phyloP scores from a whole-genome alignment of 2,113 vertebrate genomes.

The Corvus hawaiiensis region DNA sequence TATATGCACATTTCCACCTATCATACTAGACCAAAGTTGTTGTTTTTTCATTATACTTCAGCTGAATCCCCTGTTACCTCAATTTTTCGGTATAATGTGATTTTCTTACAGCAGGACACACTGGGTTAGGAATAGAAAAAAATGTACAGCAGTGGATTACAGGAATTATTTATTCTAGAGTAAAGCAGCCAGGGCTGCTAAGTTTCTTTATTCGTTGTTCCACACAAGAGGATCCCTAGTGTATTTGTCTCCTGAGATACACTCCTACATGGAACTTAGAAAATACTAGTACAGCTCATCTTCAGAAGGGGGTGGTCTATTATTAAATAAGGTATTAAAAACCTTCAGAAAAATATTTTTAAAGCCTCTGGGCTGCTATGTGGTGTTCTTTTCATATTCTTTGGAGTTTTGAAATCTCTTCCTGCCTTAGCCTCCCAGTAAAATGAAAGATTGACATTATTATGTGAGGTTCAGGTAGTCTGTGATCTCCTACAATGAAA shows the following conservation, averaged over 20 bases:
- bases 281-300: background rate
- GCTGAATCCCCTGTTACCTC: background rate
- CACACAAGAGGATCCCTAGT: background rate
- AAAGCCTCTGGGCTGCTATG: background rate
- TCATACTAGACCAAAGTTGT: background rate
- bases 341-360: background rate
- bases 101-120: background rate
- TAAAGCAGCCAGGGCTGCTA: background rate
- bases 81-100: background rate
- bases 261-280: background rate
- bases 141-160: background rate
- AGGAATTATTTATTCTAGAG: background rate
- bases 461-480: background rate
- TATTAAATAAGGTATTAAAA: background rate
- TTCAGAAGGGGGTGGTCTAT: fast-evolving
- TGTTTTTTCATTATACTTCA: background rate
- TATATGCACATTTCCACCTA: background rate
- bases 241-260: background rate
- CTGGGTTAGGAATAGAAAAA: background rate
- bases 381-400: background rate
- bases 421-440: background rate
- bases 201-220: background rate
- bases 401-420: background rate
- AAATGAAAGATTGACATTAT: background rate
- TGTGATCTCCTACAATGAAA: background rate